Conservation (phyloP, 1,140 invertebrate species). For the Conus ventricosus region DNA sequence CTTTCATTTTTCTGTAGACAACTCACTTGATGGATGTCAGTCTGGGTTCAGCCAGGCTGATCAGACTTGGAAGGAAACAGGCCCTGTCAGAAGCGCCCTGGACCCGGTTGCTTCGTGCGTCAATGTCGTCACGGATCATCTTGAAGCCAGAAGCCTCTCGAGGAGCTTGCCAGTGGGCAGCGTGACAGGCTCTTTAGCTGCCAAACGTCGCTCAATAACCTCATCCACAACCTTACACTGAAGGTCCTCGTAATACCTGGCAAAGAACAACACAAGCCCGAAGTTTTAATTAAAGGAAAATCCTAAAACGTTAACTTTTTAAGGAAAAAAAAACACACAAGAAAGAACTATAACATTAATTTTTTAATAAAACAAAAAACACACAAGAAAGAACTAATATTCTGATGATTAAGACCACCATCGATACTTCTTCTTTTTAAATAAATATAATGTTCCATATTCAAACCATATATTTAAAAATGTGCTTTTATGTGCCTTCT, state of each 20-base stretch:
- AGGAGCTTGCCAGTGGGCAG: slow-evolving; percentile 72
- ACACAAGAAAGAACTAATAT: too few species aligned
- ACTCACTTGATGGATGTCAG: slow-evolving; percentile 62
- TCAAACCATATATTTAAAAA: too few species aligned
- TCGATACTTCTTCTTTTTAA: too few species aligned
- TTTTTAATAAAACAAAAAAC: background rate
- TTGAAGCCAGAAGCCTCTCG: slow-evolving; percentile 66
- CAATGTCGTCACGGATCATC: slow-evolving; percentile 49
- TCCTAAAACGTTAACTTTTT: background rate
- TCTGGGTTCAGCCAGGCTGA: slow-evolving; percentile 59
- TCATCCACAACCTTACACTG: slow-evolving; percentile 61
- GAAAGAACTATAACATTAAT: background rate
- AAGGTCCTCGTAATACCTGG: slow-evolving; percentile 73
- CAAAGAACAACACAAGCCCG: too few species aligned
- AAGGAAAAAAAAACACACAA: too few species aligned
- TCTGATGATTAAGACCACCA: too few species aligned
- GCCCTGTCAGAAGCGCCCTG: slow-evolving; percentile 9
- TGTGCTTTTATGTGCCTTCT: too few species aligned
- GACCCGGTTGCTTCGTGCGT: background rate
- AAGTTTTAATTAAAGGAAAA: slow-evolving; percentile 10
- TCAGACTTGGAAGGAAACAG: slow-evolving; percentile 57
- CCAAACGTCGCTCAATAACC: slow-evolving; percentile 57
- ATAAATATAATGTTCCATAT: too few species aligned
- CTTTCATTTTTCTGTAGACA: too few species aligned
- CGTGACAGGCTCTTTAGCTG: slow-evolving; percentile 56